Base-by-base conservation (phyloP, 2,797 vertebrate genomes). In the Rousettus madagascariensis region DNA sequence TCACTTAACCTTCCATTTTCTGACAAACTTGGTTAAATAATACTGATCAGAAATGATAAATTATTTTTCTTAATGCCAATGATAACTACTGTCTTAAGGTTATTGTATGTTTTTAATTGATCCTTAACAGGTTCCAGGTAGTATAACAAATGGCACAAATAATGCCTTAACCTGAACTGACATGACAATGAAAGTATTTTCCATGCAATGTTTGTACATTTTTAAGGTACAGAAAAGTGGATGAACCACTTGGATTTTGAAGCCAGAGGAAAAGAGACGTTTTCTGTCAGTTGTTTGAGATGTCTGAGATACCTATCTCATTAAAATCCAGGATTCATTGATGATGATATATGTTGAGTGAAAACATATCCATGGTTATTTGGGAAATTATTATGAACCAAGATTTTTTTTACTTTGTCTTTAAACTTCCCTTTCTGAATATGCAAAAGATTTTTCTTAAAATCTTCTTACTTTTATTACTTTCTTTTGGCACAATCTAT, bases 331-430 rank as follows among this genome's bases (percentile, higher is more conserved):
- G 63, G n/a, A 63, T 91, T 77, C 55, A 43, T 75, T 12, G 63
- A 59, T 66, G 65, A 8, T 78, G 33, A n/a, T 1, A 0, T 5
- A 66, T 17, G 3, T 0, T 22, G 22, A 91, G 9, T 2, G 8
- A 38, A 97, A 92, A 77, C 84, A 61, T 30, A 84, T 5, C 10
- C 15, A 24, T n/a, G 46, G 22, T 12, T 12, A 26, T 28, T 30
- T 3, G 28, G 24, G 49, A 55, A 93, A 55, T 15, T 86, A 84
- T 5, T 65, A 63, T 65, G 82, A 61, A 3, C 3, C 13, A 94
- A 13, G 63, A 95, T 13, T 59, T 38, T 92, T 66, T 69, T 85
- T 49, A 86, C 86, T 94, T 94, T 78, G 12, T 78, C 83, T 55
- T 88, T 77, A 63, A 96, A 28, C 11, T 11, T 88, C 15, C 69